phyloP scores from a whole-genome alignment of 2,113 vertebrate species.

The Sisor rabdophorus region DNA sequence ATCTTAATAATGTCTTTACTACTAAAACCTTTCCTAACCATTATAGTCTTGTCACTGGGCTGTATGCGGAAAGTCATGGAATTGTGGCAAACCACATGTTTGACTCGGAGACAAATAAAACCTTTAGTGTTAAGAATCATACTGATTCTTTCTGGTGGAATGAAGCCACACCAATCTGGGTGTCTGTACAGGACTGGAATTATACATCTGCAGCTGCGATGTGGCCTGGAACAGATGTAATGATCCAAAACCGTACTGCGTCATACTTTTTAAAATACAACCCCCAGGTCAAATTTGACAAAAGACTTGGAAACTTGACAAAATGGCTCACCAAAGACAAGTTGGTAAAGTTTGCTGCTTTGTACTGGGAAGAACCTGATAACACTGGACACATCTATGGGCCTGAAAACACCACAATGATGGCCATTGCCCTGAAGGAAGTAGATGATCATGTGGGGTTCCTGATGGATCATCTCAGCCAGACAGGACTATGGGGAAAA shows the following conservation, averaged over 20 bases:
- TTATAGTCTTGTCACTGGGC: slow-evolving; percentile 85
- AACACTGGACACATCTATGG: slow-evolving; percentile 79
- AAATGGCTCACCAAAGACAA: slow-evolving; percentile 68
- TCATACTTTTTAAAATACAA: slow-evolving; percentile 76
- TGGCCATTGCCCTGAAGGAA: slow-evolving; percentile 73
- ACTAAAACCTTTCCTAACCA: slow-evolving; percentile 89
- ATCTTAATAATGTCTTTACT: slow-evolving; percentile 79
- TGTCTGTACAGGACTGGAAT: slow-evolving; percentile 76
- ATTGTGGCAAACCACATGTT: slow-evolving; percentile 87
- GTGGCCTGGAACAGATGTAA: slow-evolving; percentile 89
- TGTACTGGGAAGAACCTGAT: slow-evolving; percentile 96
- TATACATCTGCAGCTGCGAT: slow-evolving; percentile 83
- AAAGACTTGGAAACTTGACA: slow-evolving; percentile 74
- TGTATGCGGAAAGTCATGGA: slow-evolving; percentile 84
- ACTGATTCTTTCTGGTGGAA: slow-evolving; percentile 88
- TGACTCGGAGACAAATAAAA: slow-evolving; percentile 68
- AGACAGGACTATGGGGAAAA: slow-evolving; percentile 76
- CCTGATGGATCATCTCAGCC: slow-evolving; percentile 73
- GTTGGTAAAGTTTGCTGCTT: slow-evolving; percentile 71
- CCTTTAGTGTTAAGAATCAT: slow-evolving; percentile 65
- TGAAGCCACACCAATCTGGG: slow-evolving; percentile 84
- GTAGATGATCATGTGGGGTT: slow-evolving; percentile 80
- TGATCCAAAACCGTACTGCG: slow-evolving; percentile 69
- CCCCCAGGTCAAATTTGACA: slow-evolving; percentile 65
- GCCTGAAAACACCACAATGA: slow-evolving; percentile 74